These are phyloP conservation scores for Cataglyphis altisquamis DNA, from an alignment of 2,888 invertebrate genomes.

Conservation along the genomic window DNA sequence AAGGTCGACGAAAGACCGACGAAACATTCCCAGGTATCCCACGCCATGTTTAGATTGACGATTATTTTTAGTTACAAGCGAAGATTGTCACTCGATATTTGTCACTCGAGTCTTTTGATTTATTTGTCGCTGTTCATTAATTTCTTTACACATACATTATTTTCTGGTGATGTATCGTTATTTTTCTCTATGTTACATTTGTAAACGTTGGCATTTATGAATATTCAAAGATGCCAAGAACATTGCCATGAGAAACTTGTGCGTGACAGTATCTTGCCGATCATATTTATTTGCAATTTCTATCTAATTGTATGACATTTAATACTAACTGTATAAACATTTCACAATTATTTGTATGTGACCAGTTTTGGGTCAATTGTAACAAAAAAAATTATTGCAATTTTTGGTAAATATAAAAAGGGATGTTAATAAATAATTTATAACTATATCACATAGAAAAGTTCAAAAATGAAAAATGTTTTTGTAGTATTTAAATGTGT, in stretches of 20 bases:
- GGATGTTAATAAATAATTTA: constrained; percentile 4
- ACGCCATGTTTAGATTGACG: constrained; percentile 48
- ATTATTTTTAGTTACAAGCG: constrained; percentile 37
- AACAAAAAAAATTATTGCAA: not conserved
- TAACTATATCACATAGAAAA: not conserved
- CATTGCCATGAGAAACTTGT: constrained; percentile 23
- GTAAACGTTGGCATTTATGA: not conserved
- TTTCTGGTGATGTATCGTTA: not conserved
- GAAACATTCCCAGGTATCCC: constrained; percentile 24
- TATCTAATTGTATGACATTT: constrained; percentile 3
- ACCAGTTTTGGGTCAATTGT: not conserved
- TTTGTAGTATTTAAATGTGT: not conserved
- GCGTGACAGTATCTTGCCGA: constrained; percentile 21
- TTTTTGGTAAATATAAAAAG: not conserved
- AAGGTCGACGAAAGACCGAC: constrained; percentile 19
- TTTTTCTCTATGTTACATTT: not conserved
- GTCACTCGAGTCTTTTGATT: constrained; percentile 15
- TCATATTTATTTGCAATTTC: constrained; percentile 36
- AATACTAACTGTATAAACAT: not conserved
- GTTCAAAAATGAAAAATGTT: not conserved
- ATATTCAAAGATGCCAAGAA: constrained; percentile 8
- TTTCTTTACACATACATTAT: not conserved
- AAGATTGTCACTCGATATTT: constrained; percentile 12
- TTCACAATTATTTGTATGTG: not conserved
- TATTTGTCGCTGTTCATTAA: not conserved